These are phyloP conservation scores for Nyctibius bracteatus DNA, from an alignment of 2,113 vertebrate species.

Conservation along the genomic window DNA sequence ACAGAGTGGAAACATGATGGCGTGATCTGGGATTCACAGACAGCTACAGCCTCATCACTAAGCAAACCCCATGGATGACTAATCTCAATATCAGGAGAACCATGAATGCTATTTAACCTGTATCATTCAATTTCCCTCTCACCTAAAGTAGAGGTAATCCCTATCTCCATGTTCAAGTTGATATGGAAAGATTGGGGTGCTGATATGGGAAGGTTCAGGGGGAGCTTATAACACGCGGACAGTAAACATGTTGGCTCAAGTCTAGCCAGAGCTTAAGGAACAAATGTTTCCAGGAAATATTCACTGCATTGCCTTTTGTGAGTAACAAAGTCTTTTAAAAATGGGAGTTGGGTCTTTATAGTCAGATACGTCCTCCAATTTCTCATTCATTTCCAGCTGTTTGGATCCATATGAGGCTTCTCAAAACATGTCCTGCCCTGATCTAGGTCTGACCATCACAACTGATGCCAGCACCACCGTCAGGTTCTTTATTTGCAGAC, in stretches of 20 bases:
- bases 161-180: background rate
- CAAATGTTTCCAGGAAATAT: background rate
- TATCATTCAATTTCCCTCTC: background rate
- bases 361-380: background rate
- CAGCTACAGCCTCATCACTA: background rate
- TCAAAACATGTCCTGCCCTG: background rate
- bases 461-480: background rate
- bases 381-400: background rate
- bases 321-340: background rate
- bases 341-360: background rate
- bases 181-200: background rate
- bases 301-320: background rate
- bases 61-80: background rate
- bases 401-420: background rate
- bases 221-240: accelerated
- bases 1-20: background rate
- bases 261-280: background rate
- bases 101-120: background rate
- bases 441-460: background rate
- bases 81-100: background rate
- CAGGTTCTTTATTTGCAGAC: background rate
- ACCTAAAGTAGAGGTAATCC: background rate
- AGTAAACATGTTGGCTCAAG: background rate
- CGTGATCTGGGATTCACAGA: background rate
- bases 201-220: background rate